Conservation (phyloP, 2,888 invertebrate genomes). For the Drosophila rellima region DNA sequence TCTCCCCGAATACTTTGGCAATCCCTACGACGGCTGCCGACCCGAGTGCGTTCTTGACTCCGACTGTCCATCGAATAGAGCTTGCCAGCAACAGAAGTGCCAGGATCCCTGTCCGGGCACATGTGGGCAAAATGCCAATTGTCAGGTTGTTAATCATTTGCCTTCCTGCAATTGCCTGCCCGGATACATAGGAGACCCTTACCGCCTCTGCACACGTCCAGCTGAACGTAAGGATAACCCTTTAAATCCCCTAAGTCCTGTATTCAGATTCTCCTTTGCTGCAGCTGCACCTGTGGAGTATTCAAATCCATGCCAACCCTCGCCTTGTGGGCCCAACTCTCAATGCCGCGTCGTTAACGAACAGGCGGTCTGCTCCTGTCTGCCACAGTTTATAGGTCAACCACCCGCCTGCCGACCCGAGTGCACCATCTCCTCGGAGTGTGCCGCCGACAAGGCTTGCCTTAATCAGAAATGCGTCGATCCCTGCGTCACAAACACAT, state of each 20-base stretch:
- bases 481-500: slow-evolving; percentile 90
- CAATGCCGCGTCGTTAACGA: slow-evolving; percentile 90
- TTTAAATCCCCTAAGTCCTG: not conserved
- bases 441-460: slow-evolving; percentile 90
- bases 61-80: slow-evolving; percentile 90
- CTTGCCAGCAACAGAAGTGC: slow-evolving; percentile 91
- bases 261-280: slow-evolving; percentile 17
- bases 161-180: slow-evolving; percentile 90
- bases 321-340: slow-evolving; percentile 92
- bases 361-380: slow-evolving; percentile 91
- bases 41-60: slow-evolving; percentile 91
- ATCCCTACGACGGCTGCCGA: slow-evolving; percentile 92
- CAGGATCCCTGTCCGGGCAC: slow-evolving; percentile 92
- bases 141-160: slow-evolving; percentile 91
- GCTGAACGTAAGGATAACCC: slow-evolving; percentile 87
- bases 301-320: slow-evolving; percentile 89
- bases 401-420: slow-evolving; percentile 93
- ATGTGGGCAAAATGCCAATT: slow-evolving; percentile 91
- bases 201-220: slow-evolving; percentile 87
- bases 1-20: slow-evolving; percentile 90
- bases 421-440: slow-evolving; percentile 92
- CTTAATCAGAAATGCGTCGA: slow-evolving; percentile 91
- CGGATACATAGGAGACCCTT: slow-evolving; percentile 92
- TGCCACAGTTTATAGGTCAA: slow-evolving; percentile 90
- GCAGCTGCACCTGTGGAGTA: slow-evolving; percentile 83